Base-by-base conservation (phyloP, 1,140 invertebrate species). In the Scaptodrosophila lebanonensis region DNA sequence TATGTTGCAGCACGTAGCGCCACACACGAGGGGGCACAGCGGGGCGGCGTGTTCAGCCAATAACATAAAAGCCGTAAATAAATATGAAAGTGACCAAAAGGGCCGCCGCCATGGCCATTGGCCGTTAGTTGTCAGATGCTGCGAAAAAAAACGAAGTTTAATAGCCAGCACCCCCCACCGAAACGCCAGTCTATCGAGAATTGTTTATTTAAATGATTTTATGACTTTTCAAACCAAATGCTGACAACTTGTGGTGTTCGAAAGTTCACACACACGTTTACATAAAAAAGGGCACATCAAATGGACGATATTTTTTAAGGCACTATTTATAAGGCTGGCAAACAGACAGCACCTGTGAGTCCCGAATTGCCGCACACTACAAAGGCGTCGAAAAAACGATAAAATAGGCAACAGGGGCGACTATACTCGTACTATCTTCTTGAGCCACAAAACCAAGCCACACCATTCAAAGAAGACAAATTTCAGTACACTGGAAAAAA, bases 151-250 rank as follows among this genome's bases (percentile, higher is more conserved):
- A 47, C 22, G 63, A 18, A 40, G 65, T 63, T 66, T 67, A 67
- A 69, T n/a, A n/a, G n/a, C 61, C 30, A 30, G 22, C 58, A 22
- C 18, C n/a, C 2, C 8, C 15, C n/a, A 27, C 22, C 12, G 5
- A 5, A 6, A 2, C 13, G 6, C 29, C 30, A 6, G 16, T 6
- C 16, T 16, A 9, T 16, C 17, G 44, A 22, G 59, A 58, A 56
- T 67, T 73, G 69, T 73, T 73, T 73, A 73, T 73, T 73, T 66
- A 73, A 73, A 73, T 73, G 70, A 73, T 73, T 73, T 73, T 73
- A 73, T 73, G 70, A 68, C 70, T 73, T 73, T 73, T 68, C 45
- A 73, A 67, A 60, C 66, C 69, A 73, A 73, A 73, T 73, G 69
- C 69, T 73, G 70, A 73, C 69, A 73, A 73, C 70, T 73, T 73